These are phyloP conservation scores for Neopipo cinnamomea DNA, from an alignment of 2,113 vertebrate species.

Conservation along the genomic window DNA sequence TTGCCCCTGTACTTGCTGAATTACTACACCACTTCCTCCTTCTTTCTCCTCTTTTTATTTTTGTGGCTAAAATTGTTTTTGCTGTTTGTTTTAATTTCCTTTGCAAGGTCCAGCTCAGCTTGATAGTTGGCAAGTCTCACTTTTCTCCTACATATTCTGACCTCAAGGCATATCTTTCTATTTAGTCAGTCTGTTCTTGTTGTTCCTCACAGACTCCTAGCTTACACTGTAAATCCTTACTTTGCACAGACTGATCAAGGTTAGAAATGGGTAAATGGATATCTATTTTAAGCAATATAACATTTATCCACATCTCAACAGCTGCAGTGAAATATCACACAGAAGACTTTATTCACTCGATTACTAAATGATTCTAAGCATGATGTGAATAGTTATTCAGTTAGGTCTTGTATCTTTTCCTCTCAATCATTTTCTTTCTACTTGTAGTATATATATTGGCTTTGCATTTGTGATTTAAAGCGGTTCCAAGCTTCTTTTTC, in stretches of 20 bases:
- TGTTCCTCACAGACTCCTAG: background rate
- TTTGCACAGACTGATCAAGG: background rate
- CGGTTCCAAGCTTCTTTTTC: background rate
- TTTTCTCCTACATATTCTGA: background rate
- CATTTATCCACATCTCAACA: background rate
- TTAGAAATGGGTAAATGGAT: background rate
- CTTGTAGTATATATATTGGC: background rate
- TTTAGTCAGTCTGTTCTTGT: background rate
- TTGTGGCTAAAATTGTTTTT: slow-evolving; percentile 17
- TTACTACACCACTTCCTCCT: background rate
- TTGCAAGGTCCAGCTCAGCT: background rate
- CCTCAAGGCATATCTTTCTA: background rate
- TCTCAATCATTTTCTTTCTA: background rate
- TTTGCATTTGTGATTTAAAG: background rate
- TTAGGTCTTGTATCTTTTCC: background rate
- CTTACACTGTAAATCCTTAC: background rate
- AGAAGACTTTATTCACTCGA: background rate
- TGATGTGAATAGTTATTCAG: background rate
- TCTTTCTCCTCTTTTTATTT: background rate
- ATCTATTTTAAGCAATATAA: background rate
- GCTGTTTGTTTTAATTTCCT: slow-evolving; percentile 37
- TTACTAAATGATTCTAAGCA: background rate
- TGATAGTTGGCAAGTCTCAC: background rate
- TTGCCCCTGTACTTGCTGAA: slow-evolving; percentile 4
- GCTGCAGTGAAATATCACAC: background rate